Conservation (phyloP, 2,113 vertebrate genomes). For the Tupaia chinensis region DNA sequence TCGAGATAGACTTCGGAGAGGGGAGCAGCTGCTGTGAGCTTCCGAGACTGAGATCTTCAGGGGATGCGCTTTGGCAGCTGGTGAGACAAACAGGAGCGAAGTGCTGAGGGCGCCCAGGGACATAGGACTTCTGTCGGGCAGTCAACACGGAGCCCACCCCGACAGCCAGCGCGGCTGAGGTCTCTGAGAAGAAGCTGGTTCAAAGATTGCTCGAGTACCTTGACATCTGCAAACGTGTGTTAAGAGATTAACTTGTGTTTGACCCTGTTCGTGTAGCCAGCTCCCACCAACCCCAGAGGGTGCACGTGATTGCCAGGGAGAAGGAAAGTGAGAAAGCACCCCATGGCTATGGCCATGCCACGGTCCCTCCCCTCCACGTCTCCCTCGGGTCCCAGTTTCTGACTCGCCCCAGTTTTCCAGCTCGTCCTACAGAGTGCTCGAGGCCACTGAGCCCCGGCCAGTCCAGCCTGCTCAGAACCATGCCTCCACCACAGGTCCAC, state of each 20-base stretch:
- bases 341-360: too few relatives aligned
- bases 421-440: neutral
- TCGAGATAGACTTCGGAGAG: fast-evolving
- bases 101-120: neutral
- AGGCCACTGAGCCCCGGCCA: neutral
- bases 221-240: neutral
- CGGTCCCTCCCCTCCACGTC: too few relatives aligned
- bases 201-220: neutral
- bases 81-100: too few relatives aligned
- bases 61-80: neutral
- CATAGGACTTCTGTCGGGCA: neutral
- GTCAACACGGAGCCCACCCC: neutral
- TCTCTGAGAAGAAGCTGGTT: neutral
- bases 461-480: neutral
- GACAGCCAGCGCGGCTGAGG: neutral
- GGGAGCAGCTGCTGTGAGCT: neutral
- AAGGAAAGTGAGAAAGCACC: too few relatives aligned
- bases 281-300: too few relatives aligned
- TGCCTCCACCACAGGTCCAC: neutral
- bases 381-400: neutral
- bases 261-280: too few relatives aligned
- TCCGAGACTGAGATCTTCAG: neutral
- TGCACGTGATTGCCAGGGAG: too few relatives aligned
- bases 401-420: conserved; percentile 42
- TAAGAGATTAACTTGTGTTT: neutral